Evolutionary conservation across 1,140 invertebrate genomes (phyloP), one percentile per base, ranked within the genome.

Genomic region (Pogonomyrmex barbatus): DNA sequence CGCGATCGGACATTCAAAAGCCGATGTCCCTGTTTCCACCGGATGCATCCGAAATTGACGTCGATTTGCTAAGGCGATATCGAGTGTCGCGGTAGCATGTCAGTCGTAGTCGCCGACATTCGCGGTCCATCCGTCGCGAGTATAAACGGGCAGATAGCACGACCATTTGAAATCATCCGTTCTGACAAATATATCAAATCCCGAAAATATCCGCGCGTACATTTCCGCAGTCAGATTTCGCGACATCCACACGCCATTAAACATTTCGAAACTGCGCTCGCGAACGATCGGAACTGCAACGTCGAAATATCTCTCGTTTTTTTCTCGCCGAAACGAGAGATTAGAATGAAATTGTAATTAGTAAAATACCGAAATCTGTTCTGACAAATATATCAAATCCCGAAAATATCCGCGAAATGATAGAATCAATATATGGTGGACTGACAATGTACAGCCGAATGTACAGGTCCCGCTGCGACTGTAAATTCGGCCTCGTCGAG

Each of bases 31-130:
- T 50, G 65, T 85, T 85, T 65, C 33, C 77, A 79, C 39, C 75
- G 84, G 76, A 86, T 70, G 52, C 76, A 81, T 58, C 56, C 70
- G 68, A 87, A 87, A 87, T 84, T 84, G 85, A 86, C 56, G 70
- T 87, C 79, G 58, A 75, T 42, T 47, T 60, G 77, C 54, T 83
- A 71, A 65, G 52, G 36, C 82, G 45, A 87, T 87, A 87, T 87
- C 56, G 86, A 87, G 63, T 70, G 84, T 85, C 68, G 70, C 71
- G 82, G 82, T 85, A 85, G 42, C 42, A 85, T 52, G 86, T 87
- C 86, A 87, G 17, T 87, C 70, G 47, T n/a, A 85, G 45, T 54
- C 50, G 52, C 71, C 50, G 82, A 85, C 82, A 78, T 47, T 65
- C 73, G 75, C 68, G 54, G 79, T 75, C 45, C 79, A 83, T 83